Percentiles rank a stretch among this genome's conserved stretches.
Evolutionary conservation across 37 sponge, comb jelly and placozoan genomes (phyloP).

Genomic region (Cladorhizidae sp.): DNA sequence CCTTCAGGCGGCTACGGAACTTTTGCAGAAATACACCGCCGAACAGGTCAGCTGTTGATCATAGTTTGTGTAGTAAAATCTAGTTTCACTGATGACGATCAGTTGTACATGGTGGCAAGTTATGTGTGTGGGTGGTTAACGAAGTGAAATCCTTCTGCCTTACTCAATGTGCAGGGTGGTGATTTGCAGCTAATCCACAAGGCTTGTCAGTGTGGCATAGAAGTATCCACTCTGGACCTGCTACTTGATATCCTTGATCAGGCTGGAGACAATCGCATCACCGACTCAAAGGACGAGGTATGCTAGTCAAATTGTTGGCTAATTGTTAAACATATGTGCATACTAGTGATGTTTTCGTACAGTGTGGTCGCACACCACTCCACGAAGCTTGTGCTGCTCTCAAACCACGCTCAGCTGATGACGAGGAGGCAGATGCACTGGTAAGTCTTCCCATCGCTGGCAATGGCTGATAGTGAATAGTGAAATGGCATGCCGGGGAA

Average conservation of each 20-base stretch:
- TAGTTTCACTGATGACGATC: too few relatives aligned
- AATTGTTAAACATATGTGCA: neutral
- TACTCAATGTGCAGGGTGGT: too few relatives aligned
- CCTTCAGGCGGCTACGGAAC: neutral
- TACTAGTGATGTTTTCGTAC: neutral
- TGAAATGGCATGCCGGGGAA: neutral
- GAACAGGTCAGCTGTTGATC: neutral
- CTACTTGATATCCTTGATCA: neutral
- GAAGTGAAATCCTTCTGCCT: too few relatives aligned
- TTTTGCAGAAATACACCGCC: neutral
- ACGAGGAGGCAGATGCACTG: neutral
- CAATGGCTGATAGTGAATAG: neutral
- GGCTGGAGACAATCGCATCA: neutral
- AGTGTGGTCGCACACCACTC: conserved; percentile 26
- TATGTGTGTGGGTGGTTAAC: too few relatives aligned
- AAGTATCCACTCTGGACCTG: conserved; percentile 2
- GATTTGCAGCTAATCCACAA: neutral
- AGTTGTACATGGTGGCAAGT: too few relatives aligned
- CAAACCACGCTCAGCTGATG: neutral
- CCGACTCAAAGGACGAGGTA: conserved; percentile 11
- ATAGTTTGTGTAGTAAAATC: too few relatives aligned
- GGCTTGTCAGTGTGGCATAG: conserved; percentile 1
- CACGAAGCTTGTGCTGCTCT: conserved; percentile 17
- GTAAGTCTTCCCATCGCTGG: neutral
- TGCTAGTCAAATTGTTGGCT: neutral